These are phyloP conservation scores for Hemicrepidius hirtus DNA, from an alignment of 2,888 invertebrate species.

Conservation along the genomic window DNA sequence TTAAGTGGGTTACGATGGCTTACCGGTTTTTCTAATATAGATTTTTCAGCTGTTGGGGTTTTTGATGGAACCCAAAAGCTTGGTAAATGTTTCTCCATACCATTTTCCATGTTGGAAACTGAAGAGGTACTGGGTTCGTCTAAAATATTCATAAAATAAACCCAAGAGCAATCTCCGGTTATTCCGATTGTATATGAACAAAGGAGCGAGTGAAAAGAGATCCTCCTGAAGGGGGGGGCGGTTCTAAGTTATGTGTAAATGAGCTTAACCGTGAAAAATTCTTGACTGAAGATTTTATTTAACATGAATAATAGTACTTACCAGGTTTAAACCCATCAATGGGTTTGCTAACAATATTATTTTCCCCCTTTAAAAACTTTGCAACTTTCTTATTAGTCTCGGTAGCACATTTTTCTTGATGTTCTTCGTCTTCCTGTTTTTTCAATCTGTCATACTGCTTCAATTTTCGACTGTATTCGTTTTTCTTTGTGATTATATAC, in stretches of 20 bases:
- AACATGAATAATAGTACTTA: too few species aligned
- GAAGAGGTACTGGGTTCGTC: conserved; percentile 66
- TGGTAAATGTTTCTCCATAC: conserved; percentile 87
- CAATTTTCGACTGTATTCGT: conserved; percentile 89
- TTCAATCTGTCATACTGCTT: conserved; percentile 95
- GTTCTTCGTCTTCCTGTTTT: conserved; percentile 82
- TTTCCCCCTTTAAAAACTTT: conserved; percentile 89
- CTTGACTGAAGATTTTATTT: too few species aligned
- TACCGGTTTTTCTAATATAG: conserved; percentile 85
- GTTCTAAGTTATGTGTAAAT: too few species aligned
- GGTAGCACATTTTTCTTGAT: conserved; percentile 81
- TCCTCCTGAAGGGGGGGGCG: too few species aligned
- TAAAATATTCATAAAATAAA: too few species aligned
- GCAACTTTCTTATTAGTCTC: conserved; percentile 84
- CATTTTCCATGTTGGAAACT: conserved; percentile 84
- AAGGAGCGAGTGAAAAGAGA: too few species aligned
- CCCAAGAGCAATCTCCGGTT: too few species aligned
- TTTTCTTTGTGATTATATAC: conserved; percentile 95
- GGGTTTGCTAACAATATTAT: conserved; percentile 79
- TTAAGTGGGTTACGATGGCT: conserved; percentile 60
- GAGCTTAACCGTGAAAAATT: too few species aligned
- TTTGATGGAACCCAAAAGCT: conserved; percentile 98
- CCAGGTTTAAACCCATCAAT: conserved; percentile 68
- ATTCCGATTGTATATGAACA: too few species aligned
- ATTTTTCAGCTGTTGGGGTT: conserved; percentile 85